phyloP scores from a whole-genome alignment of 2,888 invertebrate species.

The Leucophora obtusa region DNA sequence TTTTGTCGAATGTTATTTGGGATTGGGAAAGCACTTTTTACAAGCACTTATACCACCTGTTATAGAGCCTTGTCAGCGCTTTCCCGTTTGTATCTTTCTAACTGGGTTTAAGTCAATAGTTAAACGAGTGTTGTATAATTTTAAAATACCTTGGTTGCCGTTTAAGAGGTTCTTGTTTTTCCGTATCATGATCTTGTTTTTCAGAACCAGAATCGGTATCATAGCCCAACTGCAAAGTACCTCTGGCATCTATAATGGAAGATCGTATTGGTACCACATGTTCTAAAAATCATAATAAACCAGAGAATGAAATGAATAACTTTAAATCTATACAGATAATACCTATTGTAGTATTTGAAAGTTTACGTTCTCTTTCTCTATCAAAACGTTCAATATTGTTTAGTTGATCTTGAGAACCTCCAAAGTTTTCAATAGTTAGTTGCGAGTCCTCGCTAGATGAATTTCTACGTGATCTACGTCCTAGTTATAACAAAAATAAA shows the following conservation, averaged over 20 bases:
- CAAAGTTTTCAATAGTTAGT: conserved; percentile 94
- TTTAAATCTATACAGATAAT: conserved; percentile 3
- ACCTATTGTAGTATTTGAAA: conserved; percentile 77
- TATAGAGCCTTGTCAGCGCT: no score
- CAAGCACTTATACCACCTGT: no score
- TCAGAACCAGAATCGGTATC: conserved; percentile 82
- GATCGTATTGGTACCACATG: conserved; percentile 86
- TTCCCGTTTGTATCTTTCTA: no score
- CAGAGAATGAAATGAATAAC: not conserved
- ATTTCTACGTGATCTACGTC: conserved; percentile 89
- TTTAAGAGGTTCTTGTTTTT: conserved; percentile 80
- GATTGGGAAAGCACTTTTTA: no score
- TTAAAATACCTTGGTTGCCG: conserved; percentile 81
- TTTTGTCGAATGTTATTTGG: no score
- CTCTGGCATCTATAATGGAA: conserved; percentile 86
- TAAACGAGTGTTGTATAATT: no score
- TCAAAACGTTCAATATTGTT: conserved; percentile 86
- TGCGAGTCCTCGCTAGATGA: conserved; percentile 93
- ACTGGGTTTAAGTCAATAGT: no score
- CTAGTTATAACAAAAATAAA: conserved; percentile 78
- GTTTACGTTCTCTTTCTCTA: conserved; percentile 80
- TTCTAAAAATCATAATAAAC: conserved; percentile 76
- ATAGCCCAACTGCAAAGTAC: conserved; percentile 85
- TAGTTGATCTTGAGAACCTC: conserved; percentile 93
- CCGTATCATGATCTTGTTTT: conserved; percentile 82